Percentiles rank a stretch among this genome's conserved stretches.
Evolutionary conservation across 2,888 invertebrate species (phyloP).

Genomic region (Ophion ventricosus): DNA sequence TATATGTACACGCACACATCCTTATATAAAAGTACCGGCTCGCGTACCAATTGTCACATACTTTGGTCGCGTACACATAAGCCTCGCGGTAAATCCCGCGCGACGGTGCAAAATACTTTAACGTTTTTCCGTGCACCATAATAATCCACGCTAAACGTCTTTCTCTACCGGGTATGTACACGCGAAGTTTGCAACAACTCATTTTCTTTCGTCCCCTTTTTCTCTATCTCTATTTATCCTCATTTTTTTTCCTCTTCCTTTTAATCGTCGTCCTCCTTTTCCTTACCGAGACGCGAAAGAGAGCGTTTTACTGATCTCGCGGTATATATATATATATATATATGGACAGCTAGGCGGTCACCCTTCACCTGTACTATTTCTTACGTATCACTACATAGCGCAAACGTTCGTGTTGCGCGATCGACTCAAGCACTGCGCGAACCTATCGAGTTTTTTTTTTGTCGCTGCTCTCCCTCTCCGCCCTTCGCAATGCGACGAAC

Average conservation of each 20-base stretch:
- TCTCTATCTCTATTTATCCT: not conserved
- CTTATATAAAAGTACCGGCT: conserved; percentile 17
- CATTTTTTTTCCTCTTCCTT: conserved; percentile 2
- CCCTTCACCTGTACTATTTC: conserved; percentile 15
- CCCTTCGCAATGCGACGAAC: conserved; percentile 22
- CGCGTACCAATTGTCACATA: conserved; percentile 34
- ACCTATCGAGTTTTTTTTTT: not conserved
- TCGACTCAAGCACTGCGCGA: not conserved
- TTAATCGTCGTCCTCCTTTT: conserved; percentile 31
- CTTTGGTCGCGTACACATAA: conserved; percentile 2
- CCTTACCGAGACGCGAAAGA: conserved; percentile 30
- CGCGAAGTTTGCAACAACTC: conserved; percentile 2
- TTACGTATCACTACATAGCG: conserved; percentile 15
- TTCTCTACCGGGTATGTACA: conserved; percentile 18
- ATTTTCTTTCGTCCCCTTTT: conserved; percentile 12
- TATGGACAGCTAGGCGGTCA: conserved; percentile 17
- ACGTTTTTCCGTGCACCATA: conserved; percentile 34
- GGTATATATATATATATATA: not conserved
- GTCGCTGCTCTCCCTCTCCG: not conserved
- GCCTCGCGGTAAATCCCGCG: conserved; percentile 13
- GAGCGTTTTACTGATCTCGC: conserved; percentile 15
- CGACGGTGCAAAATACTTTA: conserved; percentile 17
- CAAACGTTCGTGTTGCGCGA: conserved; percentile 19
- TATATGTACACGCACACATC: not conserved
- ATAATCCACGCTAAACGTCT: conserved; percentile 51